These are phyloP conservation scores for Tokudaia muenninki DNA, from an alignment of 2,797 vertebrate species.

Conservation along the genomic window DNA sequence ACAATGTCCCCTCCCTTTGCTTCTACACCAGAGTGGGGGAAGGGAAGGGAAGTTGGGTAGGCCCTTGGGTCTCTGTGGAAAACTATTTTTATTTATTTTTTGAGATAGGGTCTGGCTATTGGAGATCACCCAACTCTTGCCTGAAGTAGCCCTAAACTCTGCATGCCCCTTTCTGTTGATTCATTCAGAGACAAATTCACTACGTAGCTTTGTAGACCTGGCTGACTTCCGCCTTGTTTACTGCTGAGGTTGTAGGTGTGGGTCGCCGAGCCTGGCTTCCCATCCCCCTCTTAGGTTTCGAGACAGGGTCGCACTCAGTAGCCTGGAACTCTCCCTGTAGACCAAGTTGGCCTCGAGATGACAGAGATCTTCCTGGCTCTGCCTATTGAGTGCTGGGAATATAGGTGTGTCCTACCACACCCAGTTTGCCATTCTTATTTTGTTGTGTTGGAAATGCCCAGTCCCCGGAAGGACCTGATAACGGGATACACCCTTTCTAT, in stretches of 20 bases:
- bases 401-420: background rate
- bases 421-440: background rate
- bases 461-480: background rate
- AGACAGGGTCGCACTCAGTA: background rate
- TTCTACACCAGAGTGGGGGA: slow-evolving; percentile 53
- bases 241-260: background rate
- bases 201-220: background rate
- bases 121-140: background rate
- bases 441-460: background rate
- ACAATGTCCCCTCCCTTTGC: slow-evolving; percentile 57
- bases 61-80: background rate
- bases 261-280: background rate
- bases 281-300: background rate
- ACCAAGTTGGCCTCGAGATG: background rate
- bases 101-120: background rate
- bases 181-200: background rate
- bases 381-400: background rate
- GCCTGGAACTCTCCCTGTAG: background rate
- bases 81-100: background rate
- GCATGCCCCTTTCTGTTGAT: background rate
- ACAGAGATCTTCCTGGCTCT: background rate
- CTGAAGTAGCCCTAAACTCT: background rate
- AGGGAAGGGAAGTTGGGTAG: slow-evolving; percentile 40
- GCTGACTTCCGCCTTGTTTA: background rate
- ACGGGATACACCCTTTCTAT: background rate